These are phyloP conservation scores for Microcebus lehilahytsara DNA, from an alignment of 2,113 vertebrate genomes.

Conservation along the genomic window DNA sequence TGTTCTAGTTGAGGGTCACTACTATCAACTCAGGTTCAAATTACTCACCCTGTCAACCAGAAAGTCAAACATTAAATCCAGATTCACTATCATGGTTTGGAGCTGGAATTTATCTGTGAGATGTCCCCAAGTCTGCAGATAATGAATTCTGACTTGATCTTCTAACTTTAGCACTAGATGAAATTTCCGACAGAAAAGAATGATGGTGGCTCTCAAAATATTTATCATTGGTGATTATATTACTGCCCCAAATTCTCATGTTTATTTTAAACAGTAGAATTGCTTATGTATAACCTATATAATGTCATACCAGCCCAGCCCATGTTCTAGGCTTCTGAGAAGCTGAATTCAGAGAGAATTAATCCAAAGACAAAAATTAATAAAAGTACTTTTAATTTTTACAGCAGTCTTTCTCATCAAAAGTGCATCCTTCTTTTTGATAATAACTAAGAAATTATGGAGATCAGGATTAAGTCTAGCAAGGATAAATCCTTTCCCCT, in stretches of 20 bases:
- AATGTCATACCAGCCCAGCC: background rate
- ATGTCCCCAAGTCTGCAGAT: background rate
- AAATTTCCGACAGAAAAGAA: background rate
- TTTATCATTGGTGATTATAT: background rate
- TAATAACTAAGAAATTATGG: background rate
- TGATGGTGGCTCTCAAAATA: background rate
- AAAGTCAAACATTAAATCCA: conserved; percentile 54
- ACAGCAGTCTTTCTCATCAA: background rate
- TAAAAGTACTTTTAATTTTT: background rate
- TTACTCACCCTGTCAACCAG: conserved; percentile 52
- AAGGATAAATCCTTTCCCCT: background rate
- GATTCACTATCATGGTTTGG: background rate
- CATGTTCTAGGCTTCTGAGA: background rate
- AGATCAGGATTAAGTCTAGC: background rate
- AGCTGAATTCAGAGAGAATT: background rate
- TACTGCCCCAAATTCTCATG: background rate
- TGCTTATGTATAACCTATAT: background rate
- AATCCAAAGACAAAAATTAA: background rate
- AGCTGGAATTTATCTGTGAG: conserved; percentile 53
- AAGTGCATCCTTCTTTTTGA: background rate
- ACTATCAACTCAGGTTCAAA: conserved; percentile 12
- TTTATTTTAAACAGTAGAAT: background rate
- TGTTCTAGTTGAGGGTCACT: background rate
- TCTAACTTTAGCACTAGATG: background rate
- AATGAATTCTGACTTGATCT: conserved; percentile 11